Evolutionary conservation across 2,888 invertebrate species (phyloP).

Genomic region (Orchestes rusci): DNA sequence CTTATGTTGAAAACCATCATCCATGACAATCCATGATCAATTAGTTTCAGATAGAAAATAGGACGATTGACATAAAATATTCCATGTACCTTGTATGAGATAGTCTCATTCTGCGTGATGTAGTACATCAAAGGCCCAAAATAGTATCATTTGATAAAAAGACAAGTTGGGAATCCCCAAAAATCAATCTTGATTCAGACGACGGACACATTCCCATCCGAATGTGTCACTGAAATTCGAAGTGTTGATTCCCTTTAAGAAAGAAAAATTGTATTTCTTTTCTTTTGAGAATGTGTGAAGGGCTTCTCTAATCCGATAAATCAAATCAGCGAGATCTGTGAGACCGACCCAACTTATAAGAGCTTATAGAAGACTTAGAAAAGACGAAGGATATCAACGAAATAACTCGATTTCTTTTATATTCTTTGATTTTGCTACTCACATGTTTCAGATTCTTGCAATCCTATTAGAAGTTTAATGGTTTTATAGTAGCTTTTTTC

Average conservation of each 20-base stretch:
- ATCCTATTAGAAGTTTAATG: constrained; percentile 21
- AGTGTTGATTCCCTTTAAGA: constrained; percentile 26
- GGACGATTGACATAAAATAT: no score
- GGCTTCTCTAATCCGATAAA: constrained; percentile 28
- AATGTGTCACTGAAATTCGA: constrained; percentile 21
- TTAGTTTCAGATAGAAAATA: no score
- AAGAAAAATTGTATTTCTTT: constrained; percentile 26
- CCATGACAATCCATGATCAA: no score
- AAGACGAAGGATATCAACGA: constrained; percentile 24
- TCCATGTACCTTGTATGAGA: no score
- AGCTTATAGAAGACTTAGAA: constrained; percentile 28
- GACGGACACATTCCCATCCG: constrained; percentile 12
- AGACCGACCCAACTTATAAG: constrained; percentile 26
- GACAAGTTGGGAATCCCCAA: not conserved
- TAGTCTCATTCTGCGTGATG: no score
- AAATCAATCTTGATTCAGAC: constrained; percentile 22
- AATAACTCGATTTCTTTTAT: constrained; percentile 26
- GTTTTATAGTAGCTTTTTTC: not conserved
- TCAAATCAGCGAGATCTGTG: constrained; percentile 26
- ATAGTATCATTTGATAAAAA: no score
- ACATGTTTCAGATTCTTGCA: constrained; percentile 16
- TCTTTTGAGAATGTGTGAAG: constrained; percentile 24
- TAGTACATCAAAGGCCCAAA: no score
- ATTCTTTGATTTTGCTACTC: constrained; percentile 24
- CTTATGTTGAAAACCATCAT: no score